Percentiles rank a stretch among this genome's conserved stretches.
Evolutionary conservation across 2,888 invertebrate genomes (phyloP).

Genomic region (Molorchus minor): DNA sequence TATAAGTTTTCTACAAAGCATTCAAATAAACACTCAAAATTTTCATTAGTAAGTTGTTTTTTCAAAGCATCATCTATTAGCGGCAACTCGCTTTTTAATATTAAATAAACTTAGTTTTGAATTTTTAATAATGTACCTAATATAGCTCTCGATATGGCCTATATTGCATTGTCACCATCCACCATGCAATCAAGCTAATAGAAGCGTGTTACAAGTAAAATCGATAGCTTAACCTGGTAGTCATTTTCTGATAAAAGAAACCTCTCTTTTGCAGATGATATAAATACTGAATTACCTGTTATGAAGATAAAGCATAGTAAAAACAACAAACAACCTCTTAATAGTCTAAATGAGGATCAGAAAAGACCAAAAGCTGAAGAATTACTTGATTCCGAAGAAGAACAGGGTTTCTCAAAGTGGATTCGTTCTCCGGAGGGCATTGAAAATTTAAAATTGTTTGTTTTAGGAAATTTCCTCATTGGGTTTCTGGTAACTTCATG

Average conservation of each 20-base stretch:
- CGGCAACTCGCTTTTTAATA: no score
- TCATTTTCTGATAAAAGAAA: not conserved
- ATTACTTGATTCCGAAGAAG: slow-evolving; percentile 51
- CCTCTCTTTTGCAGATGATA: not conserved
- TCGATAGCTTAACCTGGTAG: no score
- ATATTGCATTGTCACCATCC: no score
- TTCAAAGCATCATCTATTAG: no score
- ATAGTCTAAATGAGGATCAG: not conserved
- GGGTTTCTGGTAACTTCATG: slow-evolving; percentile 77
- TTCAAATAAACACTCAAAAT: no score
- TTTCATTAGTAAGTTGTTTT: no score
- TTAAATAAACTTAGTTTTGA: no score
- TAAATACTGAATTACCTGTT: not conserved
- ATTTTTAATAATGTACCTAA: no score
- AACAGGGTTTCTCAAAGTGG: slow-evolving; percentile 58
- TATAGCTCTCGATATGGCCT: no score
- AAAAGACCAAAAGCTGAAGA: slow-evolving; percentile 4
- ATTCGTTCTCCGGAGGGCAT: slow-evolving; percentile 70
- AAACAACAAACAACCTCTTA: not conserved
- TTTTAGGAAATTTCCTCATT: slow-evolving; percentile 78
- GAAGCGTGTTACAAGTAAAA: no score
- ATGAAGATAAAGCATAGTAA: slow-evolving; percentile 18
- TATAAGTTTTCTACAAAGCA: no score
- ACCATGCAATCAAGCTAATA: no score
- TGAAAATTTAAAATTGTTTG: slow-evolving; percentile 83